Percentiles rank a stretch among this genome's conserved stretches.
phyloP scores from a whole-genome alignment of 2,797 vertebrate species.

The Limosa lapponica region DNA sequence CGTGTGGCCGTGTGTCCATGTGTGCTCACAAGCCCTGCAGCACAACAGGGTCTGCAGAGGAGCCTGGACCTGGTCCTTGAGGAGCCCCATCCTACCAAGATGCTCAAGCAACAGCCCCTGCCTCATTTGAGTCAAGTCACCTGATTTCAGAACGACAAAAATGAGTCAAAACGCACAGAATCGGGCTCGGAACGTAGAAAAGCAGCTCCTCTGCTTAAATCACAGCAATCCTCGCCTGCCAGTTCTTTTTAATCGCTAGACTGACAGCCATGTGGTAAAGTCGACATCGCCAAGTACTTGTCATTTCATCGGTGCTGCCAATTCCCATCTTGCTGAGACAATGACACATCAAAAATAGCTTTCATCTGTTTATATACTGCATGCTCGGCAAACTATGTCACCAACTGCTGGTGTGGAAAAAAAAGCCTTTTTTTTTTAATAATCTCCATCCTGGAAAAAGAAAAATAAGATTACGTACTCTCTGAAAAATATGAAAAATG shows the following conservation, averaged over 20 bases:
- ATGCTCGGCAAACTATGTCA: conserved; percentile 61
- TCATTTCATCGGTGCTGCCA: conserved; percentile 61
- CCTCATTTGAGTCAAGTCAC: not conserved
- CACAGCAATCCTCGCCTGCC: conserved; percentile 41
- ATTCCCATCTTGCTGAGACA: conserved; percentile 68
- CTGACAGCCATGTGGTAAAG: conserved; percentile 64
- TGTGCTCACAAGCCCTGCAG: not conserved
- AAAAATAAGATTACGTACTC: not conserved
- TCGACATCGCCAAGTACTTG: conserved; percentile 59
- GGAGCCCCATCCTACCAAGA: not conserved
- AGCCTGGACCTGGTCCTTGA: not conserved
- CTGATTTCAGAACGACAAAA: not conserved
- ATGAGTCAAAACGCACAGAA: conserved; percentile 18
- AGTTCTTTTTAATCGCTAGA: conserved; percentile 66
- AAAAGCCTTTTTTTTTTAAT: not conserved
- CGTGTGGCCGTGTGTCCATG: fast-evolving
- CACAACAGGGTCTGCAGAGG: not conserved
- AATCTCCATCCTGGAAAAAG: not conserved
- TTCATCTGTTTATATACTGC: conserved; percentile 67
- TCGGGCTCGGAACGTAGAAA: not conserved
- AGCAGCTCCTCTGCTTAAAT: conserved; percentile 4
- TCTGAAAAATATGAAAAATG: not conserved
- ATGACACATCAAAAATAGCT: conserved; percentile 71
- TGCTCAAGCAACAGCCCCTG: not conserved
- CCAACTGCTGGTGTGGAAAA: conserved; percentile 46